These are phyloP conservation scores for Spea multiplicata DNA, from an alignment of 2,113 vertebrate species.

Conservation along the genomic window DNA sequence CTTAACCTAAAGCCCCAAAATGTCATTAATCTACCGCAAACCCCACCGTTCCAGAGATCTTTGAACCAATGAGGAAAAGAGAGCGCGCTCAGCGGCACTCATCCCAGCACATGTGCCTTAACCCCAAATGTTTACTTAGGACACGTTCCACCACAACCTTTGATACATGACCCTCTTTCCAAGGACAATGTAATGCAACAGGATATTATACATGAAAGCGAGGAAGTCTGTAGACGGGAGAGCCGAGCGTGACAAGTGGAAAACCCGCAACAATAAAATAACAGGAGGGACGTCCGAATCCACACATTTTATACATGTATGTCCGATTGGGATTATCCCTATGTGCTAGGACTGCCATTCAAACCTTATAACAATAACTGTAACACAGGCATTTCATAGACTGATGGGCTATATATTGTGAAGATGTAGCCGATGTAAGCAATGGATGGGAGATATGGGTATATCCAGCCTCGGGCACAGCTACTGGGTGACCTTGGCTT, in stretches of 20 bases:
- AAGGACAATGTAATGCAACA: slow-evolving; percentile 27
- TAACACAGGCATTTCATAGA: too few species aligned
- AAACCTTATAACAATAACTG: too few species aligned
- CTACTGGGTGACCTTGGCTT: too few species aligned
- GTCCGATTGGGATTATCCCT: too few species aligned
- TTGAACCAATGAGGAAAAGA: slow-evolving; percentile 2
- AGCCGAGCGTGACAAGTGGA: not conserved
- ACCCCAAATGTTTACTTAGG: slow-evolving; percentile 14
- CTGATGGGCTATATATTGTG: too few species aligned
- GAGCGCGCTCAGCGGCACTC: not conserved
- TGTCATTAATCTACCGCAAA: not conserved
- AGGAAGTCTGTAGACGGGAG: slow-evolving; percentile 7
- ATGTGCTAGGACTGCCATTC: too few species aligned
- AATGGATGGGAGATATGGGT: too few species aligned
- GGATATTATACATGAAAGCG: slow-evolving; percentile 28
- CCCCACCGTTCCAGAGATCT: not conserved
- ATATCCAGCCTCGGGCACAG: too few species aligned
- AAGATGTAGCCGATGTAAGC: too few species aligned
- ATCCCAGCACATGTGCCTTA: not conserved
- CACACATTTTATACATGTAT: too few species aligned
- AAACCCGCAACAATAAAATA: not conserved
- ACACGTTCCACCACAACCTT: slow-evolving; percentile 5
- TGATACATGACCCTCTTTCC: slow-evolving; percentile 8
- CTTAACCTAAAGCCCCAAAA: not conserved
- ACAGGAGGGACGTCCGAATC: not conserved